Conservation (phyloP, 2,797 vertebrate species). For the Acipenser oxyrinchus region DNA sequence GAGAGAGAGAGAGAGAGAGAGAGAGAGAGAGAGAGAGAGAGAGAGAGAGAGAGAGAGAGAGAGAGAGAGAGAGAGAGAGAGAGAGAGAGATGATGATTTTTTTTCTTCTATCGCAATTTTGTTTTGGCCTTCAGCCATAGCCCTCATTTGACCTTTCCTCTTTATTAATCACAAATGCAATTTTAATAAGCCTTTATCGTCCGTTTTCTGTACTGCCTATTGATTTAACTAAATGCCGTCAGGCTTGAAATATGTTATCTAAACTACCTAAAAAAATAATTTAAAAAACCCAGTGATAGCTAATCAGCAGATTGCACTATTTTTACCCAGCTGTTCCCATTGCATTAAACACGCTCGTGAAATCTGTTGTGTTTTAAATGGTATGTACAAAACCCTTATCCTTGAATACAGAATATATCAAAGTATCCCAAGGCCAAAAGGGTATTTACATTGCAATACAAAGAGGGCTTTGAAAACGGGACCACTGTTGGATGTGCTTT, state of each 20-base stretch:
- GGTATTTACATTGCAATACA: slow-evolving; percentile 56
- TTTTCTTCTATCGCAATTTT: neutral
- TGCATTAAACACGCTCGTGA: too few relatives aligned
- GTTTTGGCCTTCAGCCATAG: neutral
- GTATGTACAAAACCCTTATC: slow-evolving; percentile 48
- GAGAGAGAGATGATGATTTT: neutral
- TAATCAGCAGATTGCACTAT: slow-evolving; percentile 4
- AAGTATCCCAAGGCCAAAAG: slow-evolving; percentile 32
- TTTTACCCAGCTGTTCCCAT: neutral
- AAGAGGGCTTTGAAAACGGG: slow-evolving; percentile 45
- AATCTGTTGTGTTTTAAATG: slow-evolving; percentile 3
- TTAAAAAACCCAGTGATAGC: neutral
- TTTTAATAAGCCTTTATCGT: slow-evolving; percentile 24
- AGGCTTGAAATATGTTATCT: slow-evolving; percentile 3
- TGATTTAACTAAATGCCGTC: neutral
- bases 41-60: too few relatives aligned
- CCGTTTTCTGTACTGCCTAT: slow-evolving; percentile 4
- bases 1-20: too few relatives aligned
- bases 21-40: too few relatives aligned
- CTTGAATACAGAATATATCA: slow-evolving; percentile 24
- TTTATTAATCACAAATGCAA: slow-evolving; percentile 14
- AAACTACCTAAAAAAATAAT: neutral
- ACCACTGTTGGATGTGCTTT: slow-evolving; percentile 39
- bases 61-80: too few relatives aligned
- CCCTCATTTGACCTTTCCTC: slow-evolving; percentile 7